These are phyloP conservation scores for Charaxes varanes DNA, from an alignment of 1,140 invertebrate genomes.

Conservation along the genomic window DNA sequence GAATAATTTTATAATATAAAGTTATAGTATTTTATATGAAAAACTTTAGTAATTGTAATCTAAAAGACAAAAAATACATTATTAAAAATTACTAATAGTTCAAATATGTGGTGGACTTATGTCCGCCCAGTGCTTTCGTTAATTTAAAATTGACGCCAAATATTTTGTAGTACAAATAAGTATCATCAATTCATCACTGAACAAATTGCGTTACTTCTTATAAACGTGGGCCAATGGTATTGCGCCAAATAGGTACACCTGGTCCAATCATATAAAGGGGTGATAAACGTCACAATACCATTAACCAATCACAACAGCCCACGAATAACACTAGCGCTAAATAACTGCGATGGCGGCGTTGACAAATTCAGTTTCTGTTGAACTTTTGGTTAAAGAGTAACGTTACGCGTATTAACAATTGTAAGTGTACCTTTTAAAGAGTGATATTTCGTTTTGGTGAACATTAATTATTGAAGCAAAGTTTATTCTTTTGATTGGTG, in stretches of 20 bases:
- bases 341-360: constrained; percentile 58
- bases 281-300: constrained; percentile 40
- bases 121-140: constrained; percentile 18
- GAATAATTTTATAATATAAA: no score
- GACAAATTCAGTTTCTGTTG: constrained; percentile 58
- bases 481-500: constrained; percentile 9
- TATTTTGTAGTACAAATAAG: constrained; percentile 16
- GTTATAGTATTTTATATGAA: no score
- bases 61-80: no score
- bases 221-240: constrained; percentile 65
- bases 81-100: no score
- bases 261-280: constrained; percentile 34
- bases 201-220: constrained; percentile 34
- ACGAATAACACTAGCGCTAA: constrained; percentile 69
- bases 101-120: no score
- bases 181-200: constrained; percentile 14
- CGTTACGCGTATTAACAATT: constrained; percentile 23
- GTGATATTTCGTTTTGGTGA: constrained; percentile 26
- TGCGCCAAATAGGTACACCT: constrained; percentile 51
- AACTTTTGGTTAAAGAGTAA: constrained; percentile 43
- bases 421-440: constrained; percentile 26
- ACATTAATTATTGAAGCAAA: constrained; percentile 12
- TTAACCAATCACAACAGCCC: constrained; percentile 51
- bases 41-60: no score
- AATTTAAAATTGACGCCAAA: constrained; percentile 46